Evolutionary conservation across 2,797 vertebrate genomes (phyloP), one percentile per base, ranked within the genome.

Genomic region (Garrulus glandarius): DNA sequence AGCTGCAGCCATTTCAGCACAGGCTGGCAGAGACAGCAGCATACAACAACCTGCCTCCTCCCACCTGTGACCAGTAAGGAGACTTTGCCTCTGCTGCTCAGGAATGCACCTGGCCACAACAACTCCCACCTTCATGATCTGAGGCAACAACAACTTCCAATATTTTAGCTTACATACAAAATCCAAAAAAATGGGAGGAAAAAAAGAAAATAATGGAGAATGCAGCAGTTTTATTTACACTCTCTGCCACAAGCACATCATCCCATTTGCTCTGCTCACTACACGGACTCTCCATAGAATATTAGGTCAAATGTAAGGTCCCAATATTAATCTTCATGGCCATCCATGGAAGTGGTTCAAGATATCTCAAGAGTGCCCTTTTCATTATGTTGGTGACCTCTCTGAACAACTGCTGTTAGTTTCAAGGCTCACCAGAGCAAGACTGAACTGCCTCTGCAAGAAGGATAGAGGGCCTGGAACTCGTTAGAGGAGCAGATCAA

Each of bases 251-350:
- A 20, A 78, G 71, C 37, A 67, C 49, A 80, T 82, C 56, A 55
- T 70, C 56, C 87, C 56, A 71, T 36, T 89, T 92, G 50, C 60
- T 86, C 76, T 80, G 53, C 65, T 92, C 27, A 15, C 75, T 82
- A 90, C 53, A 65, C 0, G 0, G 61, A 71, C 15, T 84, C 84
- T 89, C 92, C 43, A 64, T 44, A 87, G 85, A 94, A 81, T 91
- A 93, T 87, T 50, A 84, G 83, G 85, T 95, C 87, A 95, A 90
- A 75, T 75, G 53, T 84, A 95, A 95, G 79, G 76, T 94, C 87
- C 82, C 69, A 68, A 0, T 86, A 88, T 75, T 87, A 93, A 94
- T 88, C 93, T 93, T 88, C 80, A 77, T 52, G 80, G 86, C 47
- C 47, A 95, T 88, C 87, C 72, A 91, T 36, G 52, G 84, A 95